These are phyloP conservation scores for Malachius bipustulatus DNA, from an alignment of 2,888 invertebrate species.

Conservation along the genomic window DNA sequence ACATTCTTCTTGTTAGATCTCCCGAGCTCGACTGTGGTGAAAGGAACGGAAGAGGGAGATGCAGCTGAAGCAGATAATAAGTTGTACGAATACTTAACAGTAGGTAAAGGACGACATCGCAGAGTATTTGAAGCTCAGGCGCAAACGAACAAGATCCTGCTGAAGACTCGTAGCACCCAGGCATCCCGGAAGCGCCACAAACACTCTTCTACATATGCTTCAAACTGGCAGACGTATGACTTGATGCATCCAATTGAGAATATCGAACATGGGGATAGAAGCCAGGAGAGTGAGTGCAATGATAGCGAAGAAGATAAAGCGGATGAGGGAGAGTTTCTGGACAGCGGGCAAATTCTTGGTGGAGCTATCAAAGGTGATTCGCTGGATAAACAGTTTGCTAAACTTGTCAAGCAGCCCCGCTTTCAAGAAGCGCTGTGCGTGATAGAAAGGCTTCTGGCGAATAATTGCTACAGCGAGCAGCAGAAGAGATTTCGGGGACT, in stretches of 20 bases:
- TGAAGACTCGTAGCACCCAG: constrained; percentile 53
- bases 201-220: constrained; percentile 53
- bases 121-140: constrained; percentile 56
- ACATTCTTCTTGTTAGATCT: constrained; percentile 52
- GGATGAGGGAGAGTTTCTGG: too few species aligned
- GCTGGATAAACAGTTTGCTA: constrained; percentile 32
- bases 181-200: constrained; percentile 36
- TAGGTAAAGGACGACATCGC: constrained; percentile 54
- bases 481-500: constrained; percentile 63
- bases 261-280: too few species aligned
- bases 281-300: too few species aligned
- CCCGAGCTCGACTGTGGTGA: constrained; percentile 49
- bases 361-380: too few species aligned
- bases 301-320: too few species aligned
- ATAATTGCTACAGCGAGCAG: constrained; percentile 50
- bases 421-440: constrained; percentile 54
- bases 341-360: too few species aligned
- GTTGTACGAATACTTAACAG: constrained; percentile 53
- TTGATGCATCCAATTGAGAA: constrained; percentile 39
- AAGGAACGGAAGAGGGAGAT: constrained; percentile 43
- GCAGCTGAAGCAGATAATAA: constrained; percentile 50
- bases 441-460: constrained; percentile 60
- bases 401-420: constrained; percentile 29
- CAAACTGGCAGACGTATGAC: constrained; percentile 69
- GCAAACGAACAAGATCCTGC: constrained; percentile 50